phyloP scores from a whole-genome alignment of 2,888 invertebrate genomes.

The Monopis laevigella region DNA sequence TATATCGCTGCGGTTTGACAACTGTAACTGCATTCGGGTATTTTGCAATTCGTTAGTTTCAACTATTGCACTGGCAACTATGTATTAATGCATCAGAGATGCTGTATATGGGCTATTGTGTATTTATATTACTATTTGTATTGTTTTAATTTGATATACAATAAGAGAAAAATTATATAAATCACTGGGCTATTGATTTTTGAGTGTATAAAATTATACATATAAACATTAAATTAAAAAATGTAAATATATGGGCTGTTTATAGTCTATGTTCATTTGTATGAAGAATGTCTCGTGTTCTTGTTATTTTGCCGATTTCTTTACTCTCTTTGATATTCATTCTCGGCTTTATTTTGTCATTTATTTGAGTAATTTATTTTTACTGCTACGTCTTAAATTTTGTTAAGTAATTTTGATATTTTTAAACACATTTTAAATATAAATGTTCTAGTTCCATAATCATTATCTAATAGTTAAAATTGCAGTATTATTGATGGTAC shows the following conservation, averaged over 20 bases:
- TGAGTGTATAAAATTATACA: constrained; percentile 14
- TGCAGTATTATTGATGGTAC: too few species aligned
- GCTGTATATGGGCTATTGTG: constrained; percentile 24
- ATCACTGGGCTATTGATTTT: constrained; percentile 56
- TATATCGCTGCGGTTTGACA: background rate
- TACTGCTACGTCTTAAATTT: too few species aligned
- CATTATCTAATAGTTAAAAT: too few species aligned
- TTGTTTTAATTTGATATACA: too few species aligned
- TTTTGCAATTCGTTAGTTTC: constrained; percentile 26
- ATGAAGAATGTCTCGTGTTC: constrained; percentile 54
- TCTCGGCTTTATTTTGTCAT: constrained; percentile 2
- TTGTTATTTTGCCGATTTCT: too few species aligned
- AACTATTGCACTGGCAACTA: constrained; percentile 57
- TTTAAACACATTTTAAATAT: too few species aligned
- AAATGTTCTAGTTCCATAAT: too few species aligned
- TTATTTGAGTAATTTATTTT: background rate
- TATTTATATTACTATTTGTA: constrained; percentile 25
- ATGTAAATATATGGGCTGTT: constrained; percentile 43
- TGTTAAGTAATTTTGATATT: too few species aligned
- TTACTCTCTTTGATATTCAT: too few species aligned
- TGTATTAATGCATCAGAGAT: constrained; percentile 29
- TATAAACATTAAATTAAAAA: constrained; percentile 35
- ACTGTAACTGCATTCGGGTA: background rate
- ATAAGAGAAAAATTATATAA: constrained; percentile 31
- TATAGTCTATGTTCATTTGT: constrained; percentile 27